Percentiles rank a stretch among this genome's conserved stretches.
These are phyloP conservation scores for Nymphalis c-album DNA, from an alignment of 2,888 invertebrate genomes.

Conservation along the genomic window DNA sequence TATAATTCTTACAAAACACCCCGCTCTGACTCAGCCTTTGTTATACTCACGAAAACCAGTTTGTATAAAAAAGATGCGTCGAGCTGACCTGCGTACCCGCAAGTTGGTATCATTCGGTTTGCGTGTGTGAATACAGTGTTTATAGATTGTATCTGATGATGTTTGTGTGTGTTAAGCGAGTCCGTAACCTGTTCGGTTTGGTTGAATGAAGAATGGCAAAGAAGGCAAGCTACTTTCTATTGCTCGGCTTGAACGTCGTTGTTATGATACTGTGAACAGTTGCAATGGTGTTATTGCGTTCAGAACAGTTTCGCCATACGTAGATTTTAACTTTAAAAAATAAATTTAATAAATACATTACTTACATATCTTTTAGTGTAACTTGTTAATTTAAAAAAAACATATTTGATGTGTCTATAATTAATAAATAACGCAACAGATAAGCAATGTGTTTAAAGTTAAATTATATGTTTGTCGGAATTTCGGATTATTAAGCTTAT, in stretches of 20 bases:
- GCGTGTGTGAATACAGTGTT: conserved; percentile 49
- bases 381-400: too few relatives aligned
- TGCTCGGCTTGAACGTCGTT: conserved; percentile 33
- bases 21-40: conserved; percentile 69
- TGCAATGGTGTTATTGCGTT: conserved; percentile 17
- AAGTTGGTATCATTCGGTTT: conserved; percentile 37
- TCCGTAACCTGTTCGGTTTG: conserved; percentile 72
- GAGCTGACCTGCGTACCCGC: conserved; percentile 70
- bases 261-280: conserved; percentile 8
- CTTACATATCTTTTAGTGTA: too few relatives aligned
- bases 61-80: conserved; percentile 62
- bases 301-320: conserved; percentile 10
- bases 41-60: conserved; percentile 73
- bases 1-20: conserved; percentile 47
- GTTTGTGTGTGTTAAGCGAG: conserved; percentile 63
- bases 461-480: too few relatives aligned
- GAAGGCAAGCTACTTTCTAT: conserved; percentile 78
- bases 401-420: too few relatives aligned
- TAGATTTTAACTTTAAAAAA: neutral
- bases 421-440: too few relatives aligned
- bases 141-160: conserved; percentile 38
- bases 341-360: too few relatives aligned
- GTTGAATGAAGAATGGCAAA: conserved; percentile 73
- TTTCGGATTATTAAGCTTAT: neutral
- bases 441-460: too few relatives aligned